Evolutionary conservation across 2,797 vertebrate species (phyloP), one percentile per base, ranked within the genome.

Genomic region (Ammospiza maritima): DNA sequence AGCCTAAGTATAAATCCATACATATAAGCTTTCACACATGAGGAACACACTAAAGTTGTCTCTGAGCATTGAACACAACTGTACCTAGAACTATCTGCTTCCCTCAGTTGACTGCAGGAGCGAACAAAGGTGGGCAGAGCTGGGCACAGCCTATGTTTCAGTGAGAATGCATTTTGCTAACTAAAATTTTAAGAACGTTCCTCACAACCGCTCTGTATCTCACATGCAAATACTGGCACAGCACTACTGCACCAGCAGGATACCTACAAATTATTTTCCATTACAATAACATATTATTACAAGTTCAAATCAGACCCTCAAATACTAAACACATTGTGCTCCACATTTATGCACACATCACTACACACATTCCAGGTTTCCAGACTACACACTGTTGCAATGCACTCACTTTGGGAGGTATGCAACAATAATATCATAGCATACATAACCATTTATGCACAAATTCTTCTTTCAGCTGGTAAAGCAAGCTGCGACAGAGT

Each of bases 341-440:
- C 72, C 26, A 12, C 0, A 0, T 30, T 87, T n/a, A 48, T 32
- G 36, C 16, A n/a, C 7, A 18, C 44, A 81, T 19, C 42, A 19
- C 51, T 61, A 40, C 32, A 67, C 13, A n/a, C 23, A 54, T 54
- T 82, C 54, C 32, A 79, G 40, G 64, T 16, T 30, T 25, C 34
- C 34, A 73, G 21, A 88, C 44, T 1, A 34, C 47, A 70, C 17
- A 16, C 5, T 4, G 25, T 7, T 81, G 56, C 61, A 65, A 62
- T 26, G 56, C 44, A 29, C 47, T 60, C 42, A 27, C 26, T 78
- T 69, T 45, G 69, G 36, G 42, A 80, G 11, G 15, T 32, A 70
- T 8, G 13, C 22, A 70, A 62, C 32, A 67, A 8, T 11, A 53
- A 3, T 7, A 57, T 29, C 40, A 60, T 26, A 58, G 44, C 19